Evolutionary conservation across 1,140 invertebrate genomes (phyloP).

Genomic region (Musca domestica): DNA sequence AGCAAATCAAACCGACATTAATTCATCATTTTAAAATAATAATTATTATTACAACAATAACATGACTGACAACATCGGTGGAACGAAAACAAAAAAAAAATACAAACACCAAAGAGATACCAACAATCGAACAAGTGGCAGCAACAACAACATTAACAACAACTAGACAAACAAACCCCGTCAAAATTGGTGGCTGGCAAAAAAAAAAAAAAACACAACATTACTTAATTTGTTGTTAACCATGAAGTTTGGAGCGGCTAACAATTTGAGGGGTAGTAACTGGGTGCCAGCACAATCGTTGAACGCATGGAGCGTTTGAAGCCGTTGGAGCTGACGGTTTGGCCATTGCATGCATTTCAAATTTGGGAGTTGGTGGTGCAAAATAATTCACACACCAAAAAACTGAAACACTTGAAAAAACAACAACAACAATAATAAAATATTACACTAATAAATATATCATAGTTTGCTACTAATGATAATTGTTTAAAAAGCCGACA

Average conservation of each 20-base stretch:
- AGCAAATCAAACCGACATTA: slow-evolving; percentile 5
- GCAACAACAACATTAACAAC: background rate
- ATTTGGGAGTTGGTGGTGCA: slow-evolving; percentile 20
- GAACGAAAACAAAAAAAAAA: background rate
- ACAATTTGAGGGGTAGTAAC: background rate
- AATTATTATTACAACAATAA: background rate
- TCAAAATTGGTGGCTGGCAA: background rate
- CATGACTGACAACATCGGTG: background rate
- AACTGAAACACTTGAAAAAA: background rate
- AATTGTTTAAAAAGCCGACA: no score
- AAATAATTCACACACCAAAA: slow-evolving; percentile 14
- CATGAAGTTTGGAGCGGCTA: slow-evolving; percentile 11
- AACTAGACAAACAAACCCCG: background rate
- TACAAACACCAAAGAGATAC: background rate
- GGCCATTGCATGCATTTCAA: background rate
- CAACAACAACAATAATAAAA: background rate
- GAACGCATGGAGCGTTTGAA: background rate
- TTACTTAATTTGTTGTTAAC: slow-evolving; percentile 21
- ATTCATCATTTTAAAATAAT: slow-evolving; percentile 13
- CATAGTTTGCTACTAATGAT: background rate
- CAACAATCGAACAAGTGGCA: slow-evolving; percentile 1
- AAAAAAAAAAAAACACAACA: background rate
- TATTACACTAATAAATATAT: slow-evolving; percentile 9
- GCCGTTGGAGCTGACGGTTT: no score
- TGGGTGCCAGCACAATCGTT: background rate